These are phyloP conservation scores for Recurvirostra avosetta DNA, from an alignment of 2,113 vertebrate species.

Conservation along the genomic window DNA sequence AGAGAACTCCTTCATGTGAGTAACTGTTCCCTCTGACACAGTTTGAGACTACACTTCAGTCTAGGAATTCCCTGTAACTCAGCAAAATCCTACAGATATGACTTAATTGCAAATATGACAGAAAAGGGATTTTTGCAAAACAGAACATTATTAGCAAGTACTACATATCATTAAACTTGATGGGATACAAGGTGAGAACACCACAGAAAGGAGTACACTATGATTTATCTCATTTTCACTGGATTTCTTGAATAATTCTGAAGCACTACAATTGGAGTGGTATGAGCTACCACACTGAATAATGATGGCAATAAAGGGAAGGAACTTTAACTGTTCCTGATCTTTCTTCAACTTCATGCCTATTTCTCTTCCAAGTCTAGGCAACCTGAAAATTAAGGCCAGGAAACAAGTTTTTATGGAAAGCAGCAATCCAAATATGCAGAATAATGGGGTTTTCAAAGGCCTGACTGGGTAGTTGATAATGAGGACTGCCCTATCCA, in stretches of 20 bases:
- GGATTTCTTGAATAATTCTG: background rate
- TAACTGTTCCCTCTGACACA: background rate
- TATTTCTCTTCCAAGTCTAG: background rate
- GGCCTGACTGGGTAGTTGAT: background rate
- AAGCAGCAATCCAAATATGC: background rate
- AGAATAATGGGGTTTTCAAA: background rate
- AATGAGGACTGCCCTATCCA: background rate
- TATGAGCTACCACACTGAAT: background rate
- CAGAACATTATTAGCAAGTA: background rate
- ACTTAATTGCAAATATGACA: background rate
- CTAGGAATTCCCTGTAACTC: background rate
- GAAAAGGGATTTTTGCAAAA: background rate
- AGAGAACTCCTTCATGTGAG: background rate
- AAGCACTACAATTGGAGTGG: background rate
- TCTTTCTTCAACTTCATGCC: background rate
- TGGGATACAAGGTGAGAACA: background rate
- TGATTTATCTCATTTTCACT: background rate
- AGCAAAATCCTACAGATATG: background rate
- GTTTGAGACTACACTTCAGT: background rate
- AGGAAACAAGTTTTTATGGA: background rate
- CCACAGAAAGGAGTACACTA: background rate
- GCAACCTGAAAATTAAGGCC: background rate
- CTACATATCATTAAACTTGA: background rate
- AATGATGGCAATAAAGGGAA: background rate
- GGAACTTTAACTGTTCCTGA: background rate